Evolutionary conservation across 2,797 vertebrate species (phyloP), one percentile per base, ranked within the genome.

Genomic region (Fistularia commersonii): DNA sequence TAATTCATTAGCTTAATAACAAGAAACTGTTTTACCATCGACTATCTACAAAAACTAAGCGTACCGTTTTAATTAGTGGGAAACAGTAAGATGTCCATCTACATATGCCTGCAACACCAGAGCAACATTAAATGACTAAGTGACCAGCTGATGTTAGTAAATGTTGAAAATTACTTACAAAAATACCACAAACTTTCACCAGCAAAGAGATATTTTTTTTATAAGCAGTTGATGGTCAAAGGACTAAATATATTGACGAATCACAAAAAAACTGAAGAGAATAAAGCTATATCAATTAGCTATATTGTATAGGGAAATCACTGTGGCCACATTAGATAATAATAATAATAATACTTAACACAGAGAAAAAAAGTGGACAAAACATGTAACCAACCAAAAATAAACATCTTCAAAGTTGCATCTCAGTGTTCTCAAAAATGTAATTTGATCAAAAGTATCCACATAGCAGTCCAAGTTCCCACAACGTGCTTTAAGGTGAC

Each of bases 311-410:
- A 23, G 23, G 23, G 23, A 23, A 23, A 23, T 23, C 23, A 23
- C 23, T 4, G 4, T 23, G 2, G 4, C 23, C 23, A 23, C 23
- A 23, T 23, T 23, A 23, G 4, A 23, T 23, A 23, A 23, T 23
- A 6, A 15, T 47, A 12, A 34, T n/a, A 11, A 46, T n/a, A n/a
- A n/a, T n/a, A n/a, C n/a, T n/a, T n/a, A n/a, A n/a, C n/a, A 11
- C 6, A 37, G 13, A 35, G 12, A 11, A 8, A 15, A 32, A 49
- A 39, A 41, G 8, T 5, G 23, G 23, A 33, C 14, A 41, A 14
- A 57, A 45, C 5, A 42, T 33, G 41, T 13, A 11, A 54, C 11
- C 78, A 79, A 83, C 80, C 72, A 32, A 78, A 84, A 59, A 81
- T 50, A 66, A 75, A 83, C 79, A 86, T 87, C 74, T 54, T 49